Percentiles rank a stretch among this genome's conserved stretches.
These are phyloP conservation scores for Amphiura filiformis DNA, from an alignment of 35 echinoderm and acorn worm genomes.

Conservation along the genomic window DNA sequence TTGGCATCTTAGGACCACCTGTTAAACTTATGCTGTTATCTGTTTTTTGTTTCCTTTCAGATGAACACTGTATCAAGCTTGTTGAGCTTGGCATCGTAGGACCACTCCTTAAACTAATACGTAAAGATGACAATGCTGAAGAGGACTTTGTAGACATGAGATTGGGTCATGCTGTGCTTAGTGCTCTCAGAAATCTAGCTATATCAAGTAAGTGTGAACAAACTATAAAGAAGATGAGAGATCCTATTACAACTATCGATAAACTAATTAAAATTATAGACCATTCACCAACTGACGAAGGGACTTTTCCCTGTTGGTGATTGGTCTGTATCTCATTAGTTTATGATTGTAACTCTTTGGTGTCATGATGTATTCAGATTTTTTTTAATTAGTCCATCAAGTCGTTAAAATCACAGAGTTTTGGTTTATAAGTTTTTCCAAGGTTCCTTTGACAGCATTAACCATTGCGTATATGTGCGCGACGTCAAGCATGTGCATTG, in stretches of 20 bases:
- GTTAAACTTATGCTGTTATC: too few species aligned
- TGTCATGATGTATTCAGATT: background rate
- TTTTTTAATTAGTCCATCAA: too few species aligned
- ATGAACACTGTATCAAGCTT: slow-evolving; percentile 85
- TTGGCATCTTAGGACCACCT: slow-evolving; percentile 64
- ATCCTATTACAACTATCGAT: too few species aligned
- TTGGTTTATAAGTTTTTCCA: too few species aligned
- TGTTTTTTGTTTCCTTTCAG: too few species aligned
- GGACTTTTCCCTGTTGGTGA: background rate
- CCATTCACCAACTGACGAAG: background rate
- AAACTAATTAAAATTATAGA: too few species aligned
- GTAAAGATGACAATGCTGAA: slow-evolving; percentile 45
- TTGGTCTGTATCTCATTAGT: too few species aligned
- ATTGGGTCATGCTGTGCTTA: slow-evolving; percentile 81
- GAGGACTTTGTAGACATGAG: slow-evolving; percentile 43
- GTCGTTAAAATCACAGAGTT: too few species aligned
- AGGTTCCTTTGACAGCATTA: too few species aligned
- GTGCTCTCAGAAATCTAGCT: slow-evolving; percentile 87
- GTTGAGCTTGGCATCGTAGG: slow-evolving; percentile 70
- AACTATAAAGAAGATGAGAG: background rate
- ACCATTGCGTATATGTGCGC: too few species aligned
- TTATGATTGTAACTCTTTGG: background rate
- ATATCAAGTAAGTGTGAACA: slow-evolving; percentile 78
- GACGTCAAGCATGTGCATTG: too few species aligned
- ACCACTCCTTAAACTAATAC: slow-evolving; percentile 56